phyloP scores from a whole-genome alignment of 2,797 vertebrate species.

The Channallabes apus region DNA sequence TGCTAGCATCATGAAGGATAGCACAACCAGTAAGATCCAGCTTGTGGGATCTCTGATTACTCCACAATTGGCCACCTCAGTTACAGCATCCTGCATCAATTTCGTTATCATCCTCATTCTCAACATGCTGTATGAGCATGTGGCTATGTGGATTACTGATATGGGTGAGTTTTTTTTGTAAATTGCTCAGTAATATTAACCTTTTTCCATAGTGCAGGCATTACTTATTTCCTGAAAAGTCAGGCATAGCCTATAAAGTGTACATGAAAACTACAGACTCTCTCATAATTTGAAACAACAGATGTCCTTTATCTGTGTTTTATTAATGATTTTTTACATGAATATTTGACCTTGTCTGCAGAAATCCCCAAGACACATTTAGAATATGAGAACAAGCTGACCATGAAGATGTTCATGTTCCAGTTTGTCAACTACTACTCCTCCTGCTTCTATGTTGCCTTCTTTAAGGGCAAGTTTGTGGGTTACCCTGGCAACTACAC shows the following conservation, averaged over 20 bases:
- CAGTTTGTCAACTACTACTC: slow-evolving; percentile 99
- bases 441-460: slow-evolving; percentile 97
- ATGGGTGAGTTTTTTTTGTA: slow-evolving; percentile 85
- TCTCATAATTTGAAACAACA: background rate
- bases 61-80: slow-evolving; percentile 91
- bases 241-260: background rate
- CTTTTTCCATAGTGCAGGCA: background rate
- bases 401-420: slow-evolving; percentile 99
- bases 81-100: slow-evolving; percentile 95
- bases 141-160: slow-evolving; percentile 95
- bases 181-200: background rate
- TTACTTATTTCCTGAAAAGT: background rate
- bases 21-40: slow-evolving; percentile 74
- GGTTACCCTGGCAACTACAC: slow-evolving; percentile 86
- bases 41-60: slow-evolving; percentile 85
- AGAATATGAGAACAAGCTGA: slow-evolving; percentile 97
- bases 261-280: no score
- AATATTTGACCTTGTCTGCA: slow-evolving; percentile 57
- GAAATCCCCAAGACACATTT: slow-evolving; percentile 96
- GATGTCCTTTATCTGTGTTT: background rate
- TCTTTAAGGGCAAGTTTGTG: slow-evolving; percentile 98
- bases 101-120: slow-evolving; percentile 96
- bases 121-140: slow-evolving; percentile 91
- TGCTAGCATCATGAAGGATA: slow-evolving; percentile 90
- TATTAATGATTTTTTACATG: background rate